A percentile compares a stretch with the other conserved stretches of the same genome.
Conservation (phyloP, 2,888 invertebrate genomes). For the Anthrax anthrax region DNA sequence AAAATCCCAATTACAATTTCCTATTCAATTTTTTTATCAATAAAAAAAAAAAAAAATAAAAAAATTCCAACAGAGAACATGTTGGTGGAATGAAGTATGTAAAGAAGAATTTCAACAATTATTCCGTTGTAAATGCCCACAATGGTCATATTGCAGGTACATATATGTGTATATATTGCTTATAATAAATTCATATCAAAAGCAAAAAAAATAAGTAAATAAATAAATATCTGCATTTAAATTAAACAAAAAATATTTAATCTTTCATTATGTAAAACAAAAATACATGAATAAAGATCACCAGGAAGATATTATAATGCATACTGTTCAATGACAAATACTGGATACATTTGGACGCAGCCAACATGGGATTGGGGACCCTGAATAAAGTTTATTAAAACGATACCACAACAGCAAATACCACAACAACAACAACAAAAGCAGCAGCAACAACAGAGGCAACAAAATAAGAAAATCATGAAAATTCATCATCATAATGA, state of each 20-base stretch:
- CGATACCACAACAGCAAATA: background rate
- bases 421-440: background rate
- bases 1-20: no score
- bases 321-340: constrained; percentile 77
- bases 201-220: no score
- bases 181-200: no score
- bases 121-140: constrained; percentile 77
- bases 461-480: no score
- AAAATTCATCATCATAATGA: no score
- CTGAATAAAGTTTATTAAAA: constrained; percentile 7
- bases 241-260: no score
- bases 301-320: constrained; percentile 84
- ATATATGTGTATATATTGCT: constrained; percentile 3
- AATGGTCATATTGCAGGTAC: constrained; percentile 69
- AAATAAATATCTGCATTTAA: no score
- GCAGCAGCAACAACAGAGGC: background rate
- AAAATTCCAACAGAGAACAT: constrained; percentile 50
- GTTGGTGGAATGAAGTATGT: constrained; percentile 90
- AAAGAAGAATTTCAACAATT: constrained; percentile 80
- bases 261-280: no score
- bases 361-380: constrained; percentile 39
- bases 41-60: background rate
- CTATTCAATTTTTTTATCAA: no score
- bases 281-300: no score
- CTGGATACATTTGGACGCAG: constrained; percentile 83